phyloP scores from a whole-genome alignment of 2,113 vertebrate species.

The Epinephelus fuscoguttatus region DNA sequence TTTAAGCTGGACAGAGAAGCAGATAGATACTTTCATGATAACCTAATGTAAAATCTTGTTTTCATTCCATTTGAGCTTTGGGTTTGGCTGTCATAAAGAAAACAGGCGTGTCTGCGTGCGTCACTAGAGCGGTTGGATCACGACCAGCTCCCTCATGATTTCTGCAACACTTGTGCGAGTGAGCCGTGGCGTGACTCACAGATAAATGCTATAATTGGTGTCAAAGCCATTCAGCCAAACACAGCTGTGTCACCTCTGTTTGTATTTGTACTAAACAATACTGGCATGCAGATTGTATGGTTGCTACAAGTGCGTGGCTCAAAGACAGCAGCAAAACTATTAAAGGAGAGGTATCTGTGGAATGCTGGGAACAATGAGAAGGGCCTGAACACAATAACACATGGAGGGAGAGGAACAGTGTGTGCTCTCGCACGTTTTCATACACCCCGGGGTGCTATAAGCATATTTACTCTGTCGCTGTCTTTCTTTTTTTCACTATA shows the following conservation, averaged over 20 bases:
- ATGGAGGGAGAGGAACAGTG: slow-evolving; percentile 36
- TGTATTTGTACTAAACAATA: slow-evolving; percentile 2
- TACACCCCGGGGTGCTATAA: slow-evolving; percentile 44
- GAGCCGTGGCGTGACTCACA: slow-evolving; percentile 44
- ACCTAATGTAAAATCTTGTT: slow-evolving; percentile 42
- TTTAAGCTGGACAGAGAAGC: neutral
- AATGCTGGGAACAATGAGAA: slow-evolving; percentile 60
- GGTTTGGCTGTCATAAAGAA: slow-evolving; percentile 21
- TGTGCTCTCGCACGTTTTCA: slow-evolving; percentile 47
- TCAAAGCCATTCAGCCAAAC: slow-evolving; percentile 17
- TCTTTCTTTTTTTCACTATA: neutral
- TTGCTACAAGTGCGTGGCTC: neutral
- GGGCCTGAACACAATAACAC: slow-evolving; percentile 46
- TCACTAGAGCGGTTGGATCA: slow-evolving; percentile 41
- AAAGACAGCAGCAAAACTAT: slow-evolving; percentile 23
- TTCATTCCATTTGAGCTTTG: neutral
- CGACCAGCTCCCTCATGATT: slow-evolving; percentile 2
- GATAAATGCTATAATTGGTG: slow-evolving; percentile 24
- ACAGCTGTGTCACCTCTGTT: slow-evolving; percentile 6
- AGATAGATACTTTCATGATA: slow-evolving; percentile 23
- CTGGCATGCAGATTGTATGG: neutral
- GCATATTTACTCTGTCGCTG: neutral
- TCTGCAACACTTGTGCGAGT: slow-evolving; percentile 12
- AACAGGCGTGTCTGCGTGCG: slow-evolving; percentile 52
- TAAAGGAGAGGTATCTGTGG: slow-evolving; percentile 46